A percentile compares a stretch with the other conserved stretches of the same genome.
These are phyloP conservation scores for Eunapius fragilis DNA, from an alignment of 37 sponge, comb jelly and placozoan species.

Conservation along the genomic window DNA sequence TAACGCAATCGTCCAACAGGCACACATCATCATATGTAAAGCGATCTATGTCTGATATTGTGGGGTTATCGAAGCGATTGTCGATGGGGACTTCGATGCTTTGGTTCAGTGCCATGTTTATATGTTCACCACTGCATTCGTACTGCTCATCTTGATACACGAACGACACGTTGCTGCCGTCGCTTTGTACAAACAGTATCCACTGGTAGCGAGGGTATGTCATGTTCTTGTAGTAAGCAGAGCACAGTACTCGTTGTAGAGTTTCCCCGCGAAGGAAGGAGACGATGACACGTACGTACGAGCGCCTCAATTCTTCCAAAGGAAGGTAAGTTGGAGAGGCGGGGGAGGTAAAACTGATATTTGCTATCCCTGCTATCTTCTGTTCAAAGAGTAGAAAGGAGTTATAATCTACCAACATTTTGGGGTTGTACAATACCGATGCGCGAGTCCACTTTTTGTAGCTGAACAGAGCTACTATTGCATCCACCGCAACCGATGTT, in stretches of 20 bases:
- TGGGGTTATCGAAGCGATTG: no score
- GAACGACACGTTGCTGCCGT: neutral
- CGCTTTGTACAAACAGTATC: conserved; percentile 7
- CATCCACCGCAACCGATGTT: neutral
- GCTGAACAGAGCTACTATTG: neutral
- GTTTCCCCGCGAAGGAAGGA: neutral
- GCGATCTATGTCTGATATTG: no score
- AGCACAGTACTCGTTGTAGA: neutral
- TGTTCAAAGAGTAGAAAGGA: neutral
- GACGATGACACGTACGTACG: neutral
- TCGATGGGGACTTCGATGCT: no score
- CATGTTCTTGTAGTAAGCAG: neutral
- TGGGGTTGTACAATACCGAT: neutral
- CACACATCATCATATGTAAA: no score
- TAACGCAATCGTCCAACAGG: no score
- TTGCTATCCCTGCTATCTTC: neutral
- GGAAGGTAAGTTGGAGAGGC: no score
- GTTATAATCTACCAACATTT: neutral
- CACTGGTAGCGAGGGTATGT: conserved; percentile 28
- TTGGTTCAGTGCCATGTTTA: neutral
- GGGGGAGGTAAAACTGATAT: neutral
- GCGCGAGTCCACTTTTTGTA: conserved; percentile 19
- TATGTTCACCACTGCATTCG: neutral
- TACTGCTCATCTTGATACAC: neutral
- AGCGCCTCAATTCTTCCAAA: neutral